Percentiles rank a stretch among this genome's conserved stretches.
phyloP scores from a whole-genome alignment of 2,113 vertebrate genomes.

The Tachuris rubrigastra region DNA sequence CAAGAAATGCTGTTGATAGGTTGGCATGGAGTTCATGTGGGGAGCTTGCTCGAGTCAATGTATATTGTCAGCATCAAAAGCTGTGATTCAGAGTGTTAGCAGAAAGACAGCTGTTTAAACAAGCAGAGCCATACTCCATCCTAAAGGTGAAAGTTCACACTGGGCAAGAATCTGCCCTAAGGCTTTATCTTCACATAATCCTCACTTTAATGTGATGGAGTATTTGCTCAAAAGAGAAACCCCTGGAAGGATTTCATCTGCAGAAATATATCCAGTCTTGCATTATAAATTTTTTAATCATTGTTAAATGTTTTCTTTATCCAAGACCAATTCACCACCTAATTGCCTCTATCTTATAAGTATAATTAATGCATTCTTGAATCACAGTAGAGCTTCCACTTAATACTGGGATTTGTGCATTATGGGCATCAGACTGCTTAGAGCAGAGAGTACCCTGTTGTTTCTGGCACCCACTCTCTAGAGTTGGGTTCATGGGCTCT shows the following conservation, averaged over 20 bases:
- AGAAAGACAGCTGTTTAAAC: neutral
- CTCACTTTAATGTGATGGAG: neutral
- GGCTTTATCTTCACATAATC: neutral
- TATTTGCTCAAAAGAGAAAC: neutral
- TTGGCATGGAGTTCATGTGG: neutral
- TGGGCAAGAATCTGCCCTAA: neutral
- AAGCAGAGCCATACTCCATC: neutral
- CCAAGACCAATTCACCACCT: neutral
- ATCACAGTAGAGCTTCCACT: neutral
- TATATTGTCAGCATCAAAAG: neutral
- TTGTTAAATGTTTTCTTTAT: neutral
- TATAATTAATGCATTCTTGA: neutral
- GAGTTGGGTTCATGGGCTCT: neutral
- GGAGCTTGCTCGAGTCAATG: neutral
- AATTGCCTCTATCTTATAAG: neutral
- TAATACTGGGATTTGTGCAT: neutral
- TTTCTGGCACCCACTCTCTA: neutral
- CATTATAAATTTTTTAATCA: neutral
- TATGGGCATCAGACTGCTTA: neutral
- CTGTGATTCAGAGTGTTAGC: neutral
- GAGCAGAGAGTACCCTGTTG: neutral
- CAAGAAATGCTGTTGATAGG: neutral
- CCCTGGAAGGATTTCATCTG: neutral
- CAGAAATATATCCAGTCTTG: neutral
- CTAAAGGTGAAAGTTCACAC: neutral